Conservation (phyloP, 2,888 invertebrate species). For the Arrhopalites spinosus region DNA sequence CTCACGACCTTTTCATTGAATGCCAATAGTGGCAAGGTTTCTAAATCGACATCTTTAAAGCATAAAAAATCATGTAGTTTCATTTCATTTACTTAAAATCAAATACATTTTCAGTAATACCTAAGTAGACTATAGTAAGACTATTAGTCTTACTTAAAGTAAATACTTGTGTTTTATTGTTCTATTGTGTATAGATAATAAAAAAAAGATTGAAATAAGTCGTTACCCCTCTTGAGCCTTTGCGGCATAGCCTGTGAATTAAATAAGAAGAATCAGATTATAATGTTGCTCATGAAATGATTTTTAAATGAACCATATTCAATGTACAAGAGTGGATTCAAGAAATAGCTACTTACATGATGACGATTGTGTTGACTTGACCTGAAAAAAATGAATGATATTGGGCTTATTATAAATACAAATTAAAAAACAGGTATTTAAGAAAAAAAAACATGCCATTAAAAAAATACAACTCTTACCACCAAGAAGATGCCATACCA, state of each 20-base stretch:
- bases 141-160: background rate
- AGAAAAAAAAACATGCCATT: too few species aligned
- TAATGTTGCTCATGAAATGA: too few species aligned
- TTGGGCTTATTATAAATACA: too few species aligned
- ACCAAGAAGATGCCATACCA: conserved; percentile 50
- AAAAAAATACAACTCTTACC: too few species aligned
- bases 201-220: background rate
- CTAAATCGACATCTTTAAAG: conserved; percentile 52
- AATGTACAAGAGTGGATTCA: too few species aligned
- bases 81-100: background rate
- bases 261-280: too few species aligned
- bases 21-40: conserved; percentile 53
- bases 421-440: too few species aligned
- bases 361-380: conserved; percentile 47
- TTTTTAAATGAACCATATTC: too few species aligned
- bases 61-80: conserved; percentile 2
- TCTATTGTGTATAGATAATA: background rate
- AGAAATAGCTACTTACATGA: too few species aligned
- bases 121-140: too few species aligned
- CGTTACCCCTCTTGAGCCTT: background rate
- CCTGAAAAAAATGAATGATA: conserved; percentile 25
- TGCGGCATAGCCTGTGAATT: conserved; percentile 56
- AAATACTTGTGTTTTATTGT: background rate
- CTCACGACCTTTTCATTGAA: conserved; percentile 52
- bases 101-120: too few species aligned